Base-by-base conservation (phyloP, 1,140 invertebrate genomes). In the Periplaneta americana region DNA sequence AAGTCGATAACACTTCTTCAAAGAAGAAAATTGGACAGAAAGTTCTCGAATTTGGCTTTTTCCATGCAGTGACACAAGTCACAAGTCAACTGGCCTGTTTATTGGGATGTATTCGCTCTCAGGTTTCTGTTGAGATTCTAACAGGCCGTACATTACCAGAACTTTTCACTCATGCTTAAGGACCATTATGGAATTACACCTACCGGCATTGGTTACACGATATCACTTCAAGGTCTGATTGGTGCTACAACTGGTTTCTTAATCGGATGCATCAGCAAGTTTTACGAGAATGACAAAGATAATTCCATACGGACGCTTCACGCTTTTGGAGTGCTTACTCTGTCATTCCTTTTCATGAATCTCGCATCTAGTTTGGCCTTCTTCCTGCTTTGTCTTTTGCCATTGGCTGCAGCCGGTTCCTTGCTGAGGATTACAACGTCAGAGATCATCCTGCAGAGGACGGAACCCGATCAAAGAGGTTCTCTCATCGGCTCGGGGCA, bases 201-300 rank as follows among this genome's bases (percentile, higher is more conserved):
- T 39, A 90, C 91, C 82, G 88, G 90, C 84, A 86, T 91, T 81
- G 92, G 92, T n/a, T 93, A 93, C 86, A 90, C 91, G 39, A 92
- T 92, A 83, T 92, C 92, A 57, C 89, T 92, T 75, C 91, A 92
- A 85, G 91, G 91, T 83, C 86, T 90, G 32, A 87, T 92, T 76
- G 89, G 90, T 78, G 88, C 89, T 22, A 75, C 91, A 39, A 88
- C 89, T 75, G 90, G 90, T 80, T 90, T 90, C 83, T 88, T 88
- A 28, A 89, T 91, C 57, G 88, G 88, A 34, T 87, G 86, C 79
- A 89, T 92, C 31, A 90, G 89, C 83, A 82, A 82, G 57, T 88
- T 86, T 80, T 89, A 90, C 84, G 90, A 90, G 83, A 87, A 83
- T 80, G 89, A 91, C 83, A 84, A 83, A 81, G 85, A 88, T 84